phyloP scores from a whole-genome alignment of 1,140 invertebrate genomes.

The Riptortus pedestris region DNA sequence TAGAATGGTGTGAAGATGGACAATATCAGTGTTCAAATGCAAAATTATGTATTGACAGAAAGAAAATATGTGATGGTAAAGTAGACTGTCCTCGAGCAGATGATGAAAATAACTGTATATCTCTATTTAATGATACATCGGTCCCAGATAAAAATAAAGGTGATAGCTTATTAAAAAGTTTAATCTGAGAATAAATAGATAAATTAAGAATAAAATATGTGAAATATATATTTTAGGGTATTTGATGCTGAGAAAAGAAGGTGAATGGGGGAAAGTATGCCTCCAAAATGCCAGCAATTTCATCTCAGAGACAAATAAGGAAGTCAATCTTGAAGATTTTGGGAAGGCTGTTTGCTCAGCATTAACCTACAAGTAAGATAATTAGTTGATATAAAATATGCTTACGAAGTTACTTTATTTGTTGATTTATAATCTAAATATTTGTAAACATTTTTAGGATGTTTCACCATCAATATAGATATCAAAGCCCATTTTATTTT shows the following conservation, averaged over 20 bases:
- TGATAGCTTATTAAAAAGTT: neutral
- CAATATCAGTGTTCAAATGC: slow-evolving; percentile 66
- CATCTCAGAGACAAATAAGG: slow-evolving; percentile 42
- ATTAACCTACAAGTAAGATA: slow-evolving; percentile 46
- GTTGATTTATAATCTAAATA: no score
- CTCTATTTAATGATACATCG: slow-evolving; percentile 34
- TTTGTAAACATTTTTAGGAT: no score
- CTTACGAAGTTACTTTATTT: no score
- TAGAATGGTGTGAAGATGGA: slow-evolving; percentile 62
- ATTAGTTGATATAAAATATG: no score
- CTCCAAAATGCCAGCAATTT: slow-evolving; percentile 52
- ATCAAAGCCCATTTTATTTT: no score
- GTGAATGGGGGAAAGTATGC: slow-evolving; percentile 69
- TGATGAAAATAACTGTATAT: slow-evolving; percentile 65
- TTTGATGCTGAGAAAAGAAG: slow-evolving; percentile 60
- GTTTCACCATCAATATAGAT: no score
- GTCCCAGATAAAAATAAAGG: neutral
- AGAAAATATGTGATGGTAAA: slow-evolving; percentile 59
- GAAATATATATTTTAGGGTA: no score
- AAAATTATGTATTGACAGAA: slow-evolving; percentile 52
- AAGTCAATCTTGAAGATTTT: slow-evolving; percentile 52
- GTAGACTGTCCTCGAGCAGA: slow-evolving; percentile 68
- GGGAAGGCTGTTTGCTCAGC: slow-evolving; percentile 64
- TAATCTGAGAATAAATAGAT: no score
- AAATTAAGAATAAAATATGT: neutral